Evolutionary conservation across 2,113 vertebrate genomes (phyloP), one percentile per base, ranked within the genome.

Genomic region (Phylloscopus whistleri): DNA sequence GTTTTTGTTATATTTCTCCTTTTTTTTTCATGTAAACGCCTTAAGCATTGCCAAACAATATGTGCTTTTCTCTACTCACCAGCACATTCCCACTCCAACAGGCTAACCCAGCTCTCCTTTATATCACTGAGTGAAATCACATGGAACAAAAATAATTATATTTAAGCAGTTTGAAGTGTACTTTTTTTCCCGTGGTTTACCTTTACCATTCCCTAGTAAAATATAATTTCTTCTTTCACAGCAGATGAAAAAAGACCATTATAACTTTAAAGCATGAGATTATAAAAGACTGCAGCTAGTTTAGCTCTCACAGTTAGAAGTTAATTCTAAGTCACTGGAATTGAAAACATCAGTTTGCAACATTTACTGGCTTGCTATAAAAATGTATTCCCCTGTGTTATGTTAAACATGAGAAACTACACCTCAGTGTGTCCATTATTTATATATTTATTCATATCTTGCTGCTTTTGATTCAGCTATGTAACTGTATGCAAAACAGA

Each of bases 341-440:
- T 98, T 98, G 98, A 98, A 98, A 98, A 98, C 98, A 98, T 97
- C 98, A 98, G 98, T 96, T 97, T 97, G 88, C 90, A 97, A 96
- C 97, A 96, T 98, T 98, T 98, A 98, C 98, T 97, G 96, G 98
- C 87, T 82, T 94, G 74, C 97, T 91, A 95, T 98, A 98, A 98
- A 97, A 98, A 97, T 74, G 93, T 97, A 97, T 97, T 98, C 97
- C 98, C 97, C 62, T 76, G 97, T 96, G 97, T 93, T 95, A 91
- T 95, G 93, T 98, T 97, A 97, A 97, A 97, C 91, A 96, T 74
- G 93, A 97, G 96, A 97, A 97, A 87, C 96, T 95, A 97, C 97
- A 98, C 96, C 96, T 96, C 88, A 0, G 95, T 94, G 95, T 97
- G 95, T 97, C 95, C 95, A 95, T 97, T 96, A 96, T 96, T 96